These are phyloP conservation scores for Dicyrtomina minuta DNA, from an alignment of 2,888 invertebrate genomes.

Conservation along the genomic window DNA sequence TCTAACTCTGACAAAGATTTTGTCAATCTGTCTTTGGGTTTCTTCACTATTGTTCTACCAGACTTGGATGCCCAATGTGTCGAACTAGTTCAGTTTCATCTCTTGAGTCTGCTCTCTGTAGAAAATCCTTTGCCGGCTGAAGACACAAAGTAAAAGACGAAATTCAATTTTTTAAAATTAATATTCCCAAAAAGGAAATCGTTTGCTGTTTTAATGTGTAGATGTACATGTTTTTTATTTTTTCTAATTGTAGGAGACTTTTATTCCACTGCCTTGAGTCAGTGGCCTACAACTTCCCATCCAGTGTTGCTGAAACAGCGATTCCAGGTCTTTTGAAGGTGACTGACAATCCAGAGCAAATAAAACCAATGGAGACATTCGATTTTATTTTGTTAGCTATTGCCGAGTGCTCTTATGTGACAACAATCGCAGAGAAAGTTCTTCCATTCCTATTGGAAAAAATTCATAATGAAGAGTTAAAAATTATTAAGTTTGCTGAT, in stretches of 20 bases:
- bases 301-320: not conserved
- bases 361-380: not conserved
- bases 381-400: slow-evolving; percentile 19
- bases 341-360: not conserved
- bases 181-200: no score
- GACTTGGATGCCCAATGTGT: slow-evolving; percentile 14
- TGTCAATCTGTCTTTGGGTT: slow-evolving; percentile 34
- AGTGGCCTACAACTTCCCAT: not conserved
- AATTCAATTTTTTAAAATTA: no score
- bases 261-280: slow-evolving; percentile 18
- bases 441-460: slow-evolving; percentile 19
- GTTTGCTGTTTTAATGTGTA: not conserved
- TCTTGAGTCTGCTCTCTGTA: slow-evolving; percentile 15
- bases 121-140: slow-evolving; percentile 13
- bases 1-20: slow-evolving; percentile 42
- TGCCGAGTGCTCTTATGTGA: slow-evolving; percentile 19
- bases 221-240: not conserved
- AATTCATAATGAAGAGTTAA: not conserved
- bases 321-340: not conserved
- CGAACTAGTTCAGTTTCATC: slow-evolving; percentile 17
- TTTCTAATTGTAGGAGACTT: not conserved
- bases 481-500: not conserved
- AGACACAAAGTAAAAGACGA: slow-evolving; percentile 14
- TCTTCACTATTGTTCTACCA: slow-evolving; percentile 27
- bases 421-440: slow-evolving; percentile 1